A percentile compares a stretch with the other conserved stretches of the same genome.
These are phyloP conservation scores for Microcebus griseorufus DNA, from an alignment of 2,113 vertebrate species.

Conservation along the genomic window DNA sequence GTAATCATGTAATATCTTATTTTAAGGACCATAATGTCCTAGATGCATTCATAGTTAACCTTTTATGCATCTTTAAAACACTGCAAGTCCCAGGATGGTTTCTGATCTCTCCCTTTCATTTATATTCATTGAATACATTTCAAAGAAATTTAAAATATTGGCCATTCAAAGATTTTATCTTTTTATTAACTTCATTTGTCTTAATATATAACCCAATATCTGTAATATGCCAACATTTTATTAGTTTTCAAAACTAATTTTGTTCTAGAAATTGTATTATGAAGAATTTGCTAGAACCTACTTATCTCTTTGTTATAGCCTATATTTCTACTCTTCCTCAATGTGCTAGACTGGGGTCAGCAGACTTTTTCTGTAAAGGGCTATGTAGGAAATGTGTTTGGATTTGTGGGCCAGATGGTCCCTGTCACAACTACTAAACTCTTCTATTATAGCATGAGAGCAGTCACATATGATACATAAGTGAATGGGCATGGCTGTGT, in stretches of 20 bases:
- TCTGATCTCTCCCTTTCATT: neutral
- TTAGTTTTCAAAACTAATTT: slow-evolving; percentile 45
- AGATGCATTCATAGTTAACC: neutral
- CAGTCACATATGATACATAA: neutral
- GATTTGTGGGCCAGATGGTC: neutral
- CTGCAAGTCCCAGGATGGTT: neutral
- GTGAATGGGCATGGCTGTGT: neutral
- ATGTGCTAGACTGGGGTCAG: neutral
- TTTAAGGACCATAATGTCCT: neutral
- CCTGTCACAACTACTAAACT: neutral
- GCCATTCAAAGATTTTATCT: neutral
- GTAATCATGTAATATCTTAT: neutral
- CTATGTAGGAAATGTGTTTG: neutral
- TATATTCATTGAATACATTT: slow-evolving; percentile 28
- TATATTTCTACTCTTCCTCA: neutral
- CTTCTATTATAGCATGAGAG: neutral
- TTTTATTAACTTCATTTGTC: slow-evolving; percentile 16
- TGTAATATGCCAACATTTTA: neutral
- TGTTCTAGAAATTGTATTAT: slow-evolving; percentile 26
- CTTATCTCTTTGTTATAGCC: neutral
- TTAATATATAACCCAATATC: neutral
- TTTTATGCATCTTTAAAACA: slow-evolving; percentile 17
- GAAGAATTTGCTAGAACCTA: neutral
- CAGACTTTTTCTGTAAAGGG: neutral
- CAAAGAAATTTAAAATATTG: slow-evolving; percentile 41